Base-by-base conservation (phyloP, 2,797 vertebrate species). In the Adrianichthys oophorus region DNA sequence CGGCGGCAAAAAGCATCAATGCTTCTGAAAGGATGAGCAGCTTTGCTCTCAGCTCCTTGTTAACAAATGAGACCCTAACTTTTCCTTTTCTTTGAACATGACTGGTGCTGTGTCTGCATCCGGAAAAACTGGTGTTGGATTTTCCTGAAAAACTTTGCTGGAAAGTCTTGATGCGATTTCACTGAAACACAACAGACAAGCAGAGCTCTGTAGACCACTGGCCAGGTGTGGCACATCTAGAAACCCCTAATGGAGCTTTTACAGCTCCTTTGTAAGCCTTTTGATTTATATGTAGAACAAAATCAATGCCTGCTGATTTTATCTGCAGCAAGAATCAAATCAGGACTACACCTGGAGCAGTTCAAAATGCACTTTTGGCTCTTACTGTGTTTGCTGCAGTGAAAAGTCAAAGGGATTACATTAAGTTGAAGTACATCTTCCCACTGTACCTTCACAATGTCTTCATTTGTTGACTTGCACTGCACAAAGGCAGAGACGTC, bases 391-490 rank as follows among this genome's bases (percentile, higher is more conserved):
- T 53, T 5, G 51, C 21, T 19, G 26, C 58, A 6, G 49, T n/a
- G 55, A 52, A 67, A 14, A 41, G 48, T 46, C 73, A 72, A 79
- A 74, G 37, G 48, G 64, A 74, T 69, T 80, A 67, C 21, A 51
- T 68, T 64, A 51, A 32, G 55, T 23, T 72, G 72, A 79, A 51
- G 57, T 68, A 47, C 56, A 62, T 78, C 58, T 54, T 47, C 55
- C 62, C 49, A 59, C 41, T 5, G 56, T 86, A 98, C 97, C 97
- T 99, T 99, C 68, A 99, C 92, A 59, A 97, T 97, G 82, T 99
- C 96, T 76, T 98, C 97, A 0, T 98, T 99, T 70, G 95, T 92
- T 42, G 97, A 97, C 87, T 96, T 94, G 90, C 97, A 98, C 82
- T 96, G 93, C 0, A 95, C 94, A 15, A 91, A 90, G 18, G 94